Base-by-base conservation (phyloP, 2,888 invertebrate species). In the Augiades crinisus region DNA sequence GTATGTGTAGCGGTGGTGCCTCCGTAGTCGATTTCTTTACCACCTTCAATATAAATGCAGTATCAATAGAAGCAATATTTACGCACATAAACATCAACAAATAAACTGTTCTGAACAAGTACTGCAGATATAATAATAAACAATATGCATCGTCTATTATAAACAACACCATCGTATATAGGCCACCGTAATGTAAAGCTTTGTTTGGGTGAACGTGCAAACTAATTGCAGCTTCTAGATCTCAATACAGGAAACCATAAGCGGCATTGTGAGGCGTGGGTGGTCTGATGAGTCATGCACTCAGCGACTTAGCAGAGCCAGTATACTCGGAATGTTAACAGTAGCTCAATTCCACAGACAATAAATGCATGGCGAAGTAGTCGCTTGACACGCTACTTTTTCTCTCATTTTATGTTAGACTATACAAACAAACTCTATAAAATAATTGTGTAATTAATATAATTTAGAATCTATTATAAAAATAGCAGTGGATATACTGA, bases 221-320 rank as follows among this genome's bases (percentile, higher is more conserved):
- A 41, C 21, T 41, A 49, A 49, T 34, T 49, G 49, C 22, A 16
- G 14, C 33, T 41, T 40, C 31, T 49, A 47, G 40, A 56, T 37
- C 47, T 51, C 43, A 37, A 50, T 54, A 52, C 54, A 59, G 53
- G 60, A 58, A 57, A 59, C 55, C 54, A 54, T 49, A 38, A 47
- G 55, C 53, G 53, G 56, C 51, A 55, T 55, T 33, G 37, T 30
- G 10, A 54, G 50, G 63, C 54, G 68, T 70, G 72, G 73, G 71
- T 71, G 73, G 73, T 70, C 71, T 56, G 45, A 45, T 69, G 66
- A 68, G 59, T 68, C 67, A 68, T 55, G 60, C 16, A 30, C 24
- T 34, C 34, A 27, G 16, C 40, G 27, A 10, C 40, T 27, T 40
- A 14, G 10, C 21, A 10, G 1, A 6, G 10, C 14, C 13, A 40